A percentile compares a stretch with the other conserved stretches of the same genome.
Conservation (phyloP, 2,113 vertebrate species). For the Pipra filicauda region DNA sequence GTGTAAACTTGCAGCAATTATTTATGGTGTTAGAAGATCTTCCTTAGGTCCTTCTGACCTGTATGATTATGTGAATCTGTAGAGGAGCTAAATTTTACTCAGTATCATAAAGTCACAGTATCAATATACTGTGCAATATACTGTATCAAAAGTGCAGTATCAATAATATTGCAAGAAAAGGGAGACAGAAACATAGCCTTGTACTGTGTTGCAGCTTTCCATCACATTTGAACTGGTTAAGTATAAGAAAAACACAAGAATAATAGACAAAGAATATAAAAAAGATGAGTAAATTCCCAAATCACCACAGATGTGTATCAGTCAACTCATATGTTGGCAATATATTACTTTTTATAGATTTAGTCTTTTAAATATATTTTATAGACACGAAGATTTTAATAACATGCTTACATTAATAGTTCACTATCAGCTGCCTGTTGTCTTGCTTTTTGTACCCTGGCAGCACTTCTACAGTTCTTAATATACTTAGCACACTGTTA, state of each 20-base stretch:
- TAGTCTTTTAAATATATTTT: not conserved
- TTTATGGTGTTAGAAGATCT: not conserved
- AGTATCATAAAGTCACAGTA: not conserved
- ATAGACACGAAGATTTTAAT: not conserved
- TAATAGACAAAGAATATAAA: not conserved
- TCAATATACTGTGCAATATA: not conserved
- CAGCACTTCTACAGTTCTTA: not conserved
- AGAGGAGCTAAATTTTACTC: not conserved
- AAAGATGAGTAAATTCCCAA: not conserved
- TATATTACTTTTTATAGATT: not conserved
- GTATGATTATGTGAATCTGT: not conserved
- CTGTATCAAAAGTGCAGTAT: not conserved
- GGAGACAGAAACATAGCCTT: not conserved
- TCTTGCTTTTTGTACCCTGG: not conserved
- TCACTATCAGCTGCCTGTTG: not conserved
- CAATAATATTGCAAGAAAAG: not conserved
- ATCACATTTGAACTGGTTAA: not conserved
- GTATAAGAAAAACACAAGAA: not conserved
- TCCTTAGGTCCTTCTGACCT: not conserved
- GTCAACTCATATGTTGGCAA: not conserved
- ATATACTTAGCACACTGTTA: not conserved
- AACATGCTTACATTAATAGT: not conserved
- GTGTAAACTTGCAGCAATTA: not conserved
- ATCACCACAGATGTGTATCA: not conserved
- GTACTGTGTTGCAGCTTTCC: not conserved